A percentile compares a stretch with the other conserved stretches of the same genome.
phyloP scores from a whole-genome alignment of 2,888 invertebrate species.

The Hirudinaria manillensis region DNA sequence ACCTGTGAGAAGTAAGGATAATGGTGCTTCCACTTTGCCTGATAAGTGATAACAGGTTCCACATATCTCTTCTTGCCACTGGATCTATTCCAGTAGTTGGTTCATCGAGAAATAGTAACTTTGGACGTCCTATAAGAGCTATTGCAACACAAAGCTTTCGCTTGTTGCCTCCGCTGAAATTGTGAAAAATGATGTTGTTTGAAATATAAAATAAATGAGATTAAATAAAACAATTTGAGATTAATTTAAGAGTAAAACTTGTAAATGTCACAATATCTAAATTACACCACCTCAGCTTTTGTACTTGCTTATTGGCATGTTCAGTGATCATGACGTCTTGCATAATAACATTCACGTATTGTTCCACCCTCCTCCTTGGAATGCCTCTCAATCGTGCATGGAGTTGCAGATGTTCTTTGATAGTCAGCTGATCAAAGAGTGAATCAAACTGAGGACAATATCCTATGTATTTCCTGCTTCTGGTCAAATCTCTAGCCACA shows the following conservation, averaged over 20 bases:
- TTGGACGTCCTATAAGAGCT: slow-evolving; percentile 43
- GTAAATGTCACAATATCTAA: no score
- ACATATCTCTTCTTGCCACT: slow-evolving; percentile 70
- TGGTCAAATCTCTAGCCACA: slow-evolving; percentile 57
- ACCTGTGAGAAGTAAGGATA: slow-evolving; percentile 66
- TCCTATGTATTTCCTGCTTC: slow-evolving; percentile 62
- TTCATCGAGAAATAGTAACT: slow-evolving; percentile 43
- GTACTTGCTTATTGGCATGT: slow-evolving; percentile 42
- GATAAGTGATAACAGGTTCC: slow-evolving; percentile 67
- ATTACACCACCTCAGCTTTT: slow-evolving; percentile 34
- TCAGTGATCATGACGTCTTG: slow-evolving; percentile 32
- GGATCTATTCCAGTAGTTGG: slow-evolving; percentile 65
- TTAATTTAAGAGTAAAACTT: background rate
- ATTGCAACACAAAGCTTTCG: slow-evolving; percentile 44
- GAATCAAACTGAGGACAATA: slow-evolving; percentile 62
- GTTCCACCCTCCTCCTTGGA: slow-evolving; percentile 31
- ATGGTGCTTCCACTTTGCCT: slow-evolving; percentile 68
- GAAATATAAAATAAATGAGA: no score
- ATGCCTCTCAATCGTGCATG: slow-evolving; percentile 39
- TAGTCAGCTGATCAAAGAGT: slow-evolving; percentile 41
- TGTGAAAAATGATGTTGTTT: background rate
- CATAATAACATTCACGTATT: slow-evolving; percentile 34
- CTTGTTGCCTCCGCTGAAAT: slow-evolving; percentile 46
- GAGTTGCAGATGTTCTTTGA: slow-evolving; percentile 39
- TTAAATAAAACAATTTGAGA: background rate